Base-by-base conservation (phyloP, 2,797 vertebrate species). In the Sebastes trivittatus region DNA sequence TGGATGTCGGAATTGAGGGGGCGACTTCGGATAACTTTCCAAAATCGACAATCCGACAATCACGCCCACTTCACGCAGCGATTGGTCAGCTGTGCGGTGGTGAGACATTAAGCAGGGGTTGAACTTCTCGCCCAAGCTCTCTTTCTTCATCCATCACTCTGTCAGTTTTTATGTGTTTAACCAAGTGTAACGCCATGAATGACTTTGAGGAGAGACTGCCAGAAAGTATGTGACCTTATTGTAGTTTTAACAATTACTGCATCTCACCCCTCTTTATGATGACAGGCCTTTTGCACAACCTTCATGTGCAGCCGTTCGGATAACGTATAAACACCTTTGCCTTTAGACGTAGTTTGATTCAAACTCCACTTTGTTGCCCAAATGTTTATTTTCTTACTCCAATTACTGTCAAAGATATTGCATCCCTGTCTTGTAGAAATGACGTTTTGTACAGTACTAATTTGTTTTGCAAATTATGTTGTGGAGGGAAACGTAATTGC, bases 191-290 rank as follows among this genome's bases (percentile, higher is more conserved):
- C 55, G 32, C 11, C 22, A 61, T 7, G n/a, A 22, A 52, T 25
- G 58, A 77, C 30, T 62, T 70, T 77, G 46, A 77, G 23, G 52
- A 20, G 60, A 64, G 25, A 42, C 60, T 46, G 32, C 49, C 67
- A 30, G 20, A 32, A 46, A 65, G 56, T 42, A 1, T 22, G 59
- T 58, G 32, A 11, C 76, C 46, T 30, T 30, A 36, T 38, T 3
- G 13, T 25, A 52, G 38, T 36, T 69, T 56, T 23, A 16, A 55
- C 29, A 61, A 60, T 69, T 30, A 29, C 23, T 71, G 14, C 14
- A 62, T 18, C 66, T 42, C 6, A 11, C 14, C 11, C 2, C 7
- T 11, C 62, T 70, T 70, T 55, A 38, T 13, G 23, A 55, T 6
- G 2, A 25, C 56, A 27, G 20, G 13, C n/a, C 11, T 62, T 25